Conservation (phyloP, 2,113 vertebrate genomes). For the Uria lomvia region DNA sequence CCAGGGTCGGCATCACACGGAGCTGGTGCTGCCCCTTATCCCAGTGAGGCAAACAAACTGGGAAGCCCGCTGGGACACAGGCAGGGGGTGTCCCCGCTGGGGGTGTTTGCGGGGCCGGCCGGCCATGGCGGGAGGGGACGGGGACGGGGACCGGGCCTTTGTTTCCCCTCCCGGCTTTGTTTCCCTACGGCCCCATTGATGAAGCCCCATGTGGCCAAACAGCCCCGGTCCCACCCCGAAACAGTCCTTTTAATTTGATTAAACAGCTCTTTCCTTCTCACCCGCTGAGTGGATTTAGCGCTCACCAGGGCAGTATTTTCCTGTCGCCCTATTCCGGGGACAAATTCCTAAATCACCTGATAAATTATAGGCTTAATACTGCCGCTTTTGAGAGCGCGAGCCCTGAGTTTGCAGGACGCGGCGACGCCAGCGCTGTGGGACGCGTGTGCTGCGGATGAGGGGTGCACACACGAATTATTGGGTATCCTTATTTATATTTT, state of each 20-base stretch:
- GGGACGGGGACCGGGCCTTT: background rate
- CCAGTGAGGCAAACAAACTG: fast-evolving
- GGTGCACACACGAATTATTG: fast-evolving
- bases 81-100: fast-evolving
- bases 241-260: background rate
- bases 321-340: background rate
- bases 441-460: background rate
- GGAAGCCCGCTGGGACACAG: fast-evolving
- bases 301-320: background rate
- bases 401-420: background rate
- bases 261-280: background rate
- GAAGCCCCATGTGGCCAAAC: constrained; percentile 10
- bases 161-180: constrained; percentile 41
- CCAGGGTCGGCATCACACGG: fast-evolving
- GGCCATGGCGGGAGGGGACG: background rate
- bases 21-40: background rate
- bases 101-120: fast-evolving
- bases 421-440: background rate
- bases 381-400: fast-evolving
- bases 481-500: fast-evolving
- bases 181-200: constrained; percentile 3
- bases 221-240: background rate
- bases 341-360: constrained; percentile 33
- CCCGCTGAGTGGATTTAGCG: background rate
- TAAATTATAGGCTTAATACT: background rate